phyloP scores from a whole-genome alignment of 2,888 invertebrate genomes.

The Aporophyla lueneburgensis region DNA sequence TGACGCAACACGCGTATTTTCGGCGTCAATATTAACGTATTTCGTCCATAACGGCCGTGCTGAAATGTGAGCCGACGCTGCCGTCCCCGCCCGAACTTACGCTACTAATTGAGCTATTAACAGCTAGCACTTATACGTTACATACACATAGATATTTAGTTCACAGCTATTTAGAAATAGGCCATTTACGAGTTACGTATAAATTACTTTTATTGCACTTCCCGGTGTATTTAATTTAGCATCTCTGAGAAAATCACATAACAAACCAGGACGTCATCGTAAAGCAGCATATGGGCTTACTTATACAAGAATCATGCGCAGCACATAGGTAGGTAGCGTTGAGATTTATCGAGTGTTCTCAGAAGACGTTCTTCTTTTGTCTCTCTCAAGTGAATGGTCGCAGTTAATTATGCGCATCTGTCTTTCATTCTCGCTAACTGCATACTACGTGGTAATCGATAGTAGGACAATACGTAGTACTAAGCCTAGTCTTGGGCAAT shows the following conservation, averaged over 20 bases:
- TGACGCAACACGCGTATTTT: constrained; percentile 78
- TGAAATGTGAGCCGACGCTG: constrained; percentile 64
- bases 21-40: constrained; percentile 69
- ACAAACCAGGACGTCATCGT: constrained; percentile 45
- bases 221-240: constrained; percentile 58
- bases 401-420: constrained; percentile 58
- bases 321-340: constrained; percentile 14
- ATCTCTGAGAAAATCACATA: constrained; percentile 56
- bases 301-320: constrained; percentile 9
- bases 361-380: constrained; percentile 53
- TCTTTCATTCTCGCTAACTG: constrained; percentile 42
- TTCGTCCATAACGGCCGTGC: constrained; percentile 73
- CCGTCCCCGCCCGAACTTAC: constrained; percentile 51
- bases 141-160: constrained; percentile 42
- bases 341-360: constrained; percentile 58
- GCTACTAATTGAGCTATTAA: constrained; percentile 59
- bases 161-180: constrained; percentile 52
- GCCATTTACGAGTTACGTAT: constrained; percentile 57
- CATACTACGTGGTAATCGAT: constrained; percentile 28
- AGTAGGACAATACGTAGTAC: constrained; percentile 12
- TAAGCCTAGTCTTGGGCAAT: constrained; percentile 22
- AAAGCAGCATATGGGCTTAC: constrained; percentile 48
- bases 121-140: constrained; percentile 54
- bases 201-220: constrained; percentile 61
- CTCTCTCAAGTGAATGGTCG: constrained; percentile 36